Base-by-base conservation (phyloP, 2,888 invertebrate genomes). In the Tillus elongatus region DNA sequence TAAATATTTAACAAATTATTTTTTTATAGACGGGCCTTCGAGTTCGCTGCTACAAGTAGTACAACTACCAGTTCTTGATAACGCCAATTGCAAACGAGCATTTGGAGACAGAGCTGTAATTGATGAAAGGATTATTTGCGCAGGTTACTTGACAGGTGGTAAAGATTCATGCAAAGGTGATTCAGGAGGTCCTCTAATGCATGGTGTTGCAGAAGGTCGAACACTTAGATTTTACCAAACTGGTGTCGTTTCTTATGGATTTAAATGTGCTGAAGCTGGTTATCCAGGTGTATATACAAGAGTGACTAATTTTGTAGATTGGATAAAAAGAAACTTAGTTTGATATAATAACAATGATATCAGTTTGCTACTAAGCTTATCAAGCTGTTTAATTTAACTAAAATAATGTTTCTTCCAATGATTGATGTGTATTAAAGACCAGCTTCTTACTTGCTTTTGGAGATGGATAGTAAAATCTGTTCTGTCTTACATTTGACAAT, bases 181-280 rank as follows among this genome's bases (percentile, higher is more conserved):
- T 65, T 85, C 84, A 32, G 88, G 88, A 0, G 88, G 88, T 2
- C 87, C 88, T 0, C 63, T 88, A 9, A 82, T 85, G 79, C 71
- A 47, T 27, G 54, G 50, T 2, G 42, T 34, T 16, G 24, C 14
- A 16, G 24, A 28, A 9, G 26, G 27, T 2, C 37, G 42, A 28
- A 15, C 72, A 60, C 6, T 49, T 14, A 41, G 37, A n/a, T 60
- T 53, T 66, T 76, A 77, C 55, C 73, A 79, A 50, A 76, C 79
- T 33, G 82, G 81, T 2, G 67, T 81, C 1, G 79, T 80, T 1
- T 77, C 80, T 0, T 82, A 77, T 54, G 81, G 79, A 2, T 73
- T 72, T 46, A 69, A 71, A 29, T 79, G 79, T 57, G 79, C 77
- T 0, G 71, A 76, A 46, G 67, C 72, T 2, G 69, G 73, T 3